Base-by-base conservation (phyloP, 1,140 invertebrate species). In the Phortica variegata region DNA sequence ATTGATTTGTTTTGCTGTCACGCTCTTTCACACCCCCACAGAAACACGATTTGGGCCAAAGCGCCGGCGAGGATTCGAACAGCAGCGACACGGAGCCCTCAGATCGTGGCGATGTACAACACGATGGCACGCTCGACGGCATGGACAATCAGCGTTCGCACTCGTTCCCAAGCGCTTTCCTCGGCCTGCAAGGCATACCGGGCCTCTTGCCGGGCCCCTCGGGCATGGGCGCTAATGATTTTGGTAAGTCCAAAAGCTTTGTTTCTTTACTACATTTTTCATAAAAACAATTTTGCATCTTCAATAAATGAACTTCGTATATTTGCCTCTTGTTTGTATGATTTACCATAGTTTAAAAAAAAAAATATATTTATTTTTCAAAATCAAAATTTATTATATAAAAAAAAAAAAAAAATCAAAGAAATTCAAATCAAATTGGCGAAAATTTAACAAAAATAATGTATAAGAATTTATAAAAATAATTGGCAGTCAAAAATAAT, bases 161-260 rank as follows among this genome's bases (percentile, higher is more conserved):
- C 58, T 82, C 83, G 49, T 87, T 87, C 70, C 85, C 85, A n/a
- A 83, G 85, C 42, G 83, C 85, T 31, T 79, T 88, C 31, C 76
- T 89, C 49, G 84, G 85, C 54, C 78, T 89, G 53, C 86, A 87
- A 83, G 86, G 86, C 83, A 80, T 84, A 63, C 75, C 81, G 71
- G 86, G 86, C 57, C 78, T 89, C 45, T 80, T 91, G 75, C 88
- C 90, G 45, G 89, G 90, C 69, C 90, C 89, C 10, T 91, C 89
- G 19, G 88, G 88, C 56, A 86, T 91, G 60, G 82, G 80, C 73
- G 54, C 79, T 79, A 84, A 89, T 76, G 89, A 84, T 79, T 91
- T 89, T 73, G 89, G 89, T 91, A 79, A 90, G 88, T 88, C 13
- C 2, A 37, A 15, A 18, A 26, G 20, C 3, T 16, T 52, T 38